Conservation (phyloP, 2,888 invertebrate species). For the Cryptus viduatorius region DNA sequence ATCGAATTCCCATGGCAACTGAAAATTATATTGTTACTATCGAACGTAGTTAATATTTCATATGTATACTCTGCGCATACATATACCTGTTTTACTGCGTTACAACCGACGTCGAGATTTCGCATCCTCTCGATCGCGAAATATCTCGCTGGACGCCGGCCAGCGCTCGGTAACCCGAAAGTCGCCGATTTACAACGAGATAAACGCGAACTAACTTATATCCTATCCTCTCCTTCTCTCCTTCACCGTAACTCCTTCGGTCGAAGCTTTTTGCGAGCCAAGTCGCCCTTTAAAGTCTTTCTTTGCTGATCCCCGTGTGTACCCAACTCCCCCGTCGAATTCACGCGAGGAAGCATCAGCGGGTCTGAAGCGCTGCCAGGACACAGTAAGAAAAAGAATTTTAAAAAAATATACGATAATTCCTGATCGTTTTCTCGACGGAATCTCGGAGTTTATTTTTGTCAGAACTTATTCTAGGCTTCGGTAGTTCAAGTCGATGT, state of each 20-base stretch:
- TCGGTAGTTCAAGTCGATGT: not conserved
- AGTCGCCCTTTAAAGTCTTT: slow-evolving; percentile 27
- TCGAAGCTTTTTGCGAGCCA: slow-evolving; percentile 18
- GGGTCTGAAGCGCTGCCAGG: slow-evolving; percentile 8
- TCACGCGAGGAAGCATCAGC: slow-evolving; percentile 27
- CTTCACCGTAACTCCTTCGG: not conserved
- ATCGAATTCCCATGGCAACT: slow-evolving; percentile 20
- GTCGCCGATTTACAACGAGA: slow-evolving; percentile 59
- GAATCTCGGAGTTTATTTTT: not conserved
- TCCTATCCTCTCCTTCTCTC: not conserved
- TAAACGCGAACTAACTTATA: slow-evolving; percentile 45
- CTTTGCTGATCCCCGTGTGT: slow-evolving; percentile 18
- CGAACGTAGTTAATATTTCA: slow-evolving; percentile 12
- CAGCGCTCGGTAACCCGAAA: slow-evolving; percentile 41
- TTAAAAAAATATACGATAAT: not conserved
- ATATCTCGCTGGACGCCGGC: slow-evolving; percentile 50
- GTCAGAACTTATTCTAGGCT: not conserved
- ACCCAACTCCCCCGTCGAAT: not conserved
- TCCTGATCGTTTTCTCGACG: slow-evolving; percentile 32
- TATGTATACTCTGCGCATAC: not conserved
- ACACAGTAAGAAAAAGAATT: slow-evolving; percentile 4
- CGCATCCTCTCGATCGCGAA: not conserved
- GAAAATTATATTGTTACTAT: slow-evolving; percentile 9
- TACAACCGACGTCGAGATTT: not conserved
- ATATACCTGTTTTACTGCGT: slow-evolving; percentile 1